Evolutionary conservation across 2,797 vertebrate genomes (phyloP), one percentile per base, ranked within the genome.

Genomic region (Peromyscus attwateri): DNA sequence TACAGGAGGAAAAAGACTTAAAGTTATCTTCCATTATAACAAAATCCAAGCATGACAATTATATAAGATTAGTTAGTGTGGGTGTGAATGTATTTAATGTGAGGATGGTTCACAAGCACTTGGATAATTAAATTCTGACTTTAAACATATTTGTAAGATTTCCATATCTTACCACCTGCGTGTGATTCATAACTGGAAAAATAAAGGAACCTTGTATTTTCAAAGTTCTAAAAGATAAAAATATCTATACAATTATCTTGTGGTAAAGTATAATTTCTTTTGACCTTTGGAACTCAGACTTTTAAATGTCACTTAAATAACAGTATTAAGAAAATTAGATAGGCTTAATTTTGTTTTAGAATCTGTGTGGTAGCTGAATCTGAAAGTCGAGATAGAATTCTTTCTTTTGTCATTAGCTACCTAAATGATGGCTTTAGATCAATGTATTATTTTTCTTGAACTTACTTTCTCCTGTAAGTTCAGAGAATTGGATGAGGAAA

Each of bases 151-250:
- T 96, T 97, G 60, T 60, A 97, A 91, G 81, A 97, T 95, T 97
- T 97, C 73, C 46, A 14, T 96, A 91, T 96, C 95, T 95, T 68
- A 91, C 96, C 91, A 97, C 96, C 95, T 95, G 91, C 60, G 34
- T 89, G 27, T 97, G 93, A 97, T 95, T 97, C 94, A 95, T 94
- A 97, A 95, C 76, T 79, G n/a, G 73, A 94, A 95, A 97, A 91
- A 96, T 93, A 96, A 97, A 95, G 84, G 70, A 77, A 91, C 64
- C 85, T 52, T 94, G 73, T 91, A 92, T 91, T 97, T 96, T 73
- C 79, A 94, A 96, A 95, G 68, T 5, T 49, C n/a, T 89, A 79
- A 93, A 92, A 82, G 62, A 80, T 95, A 94, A 97, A 97, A 95
- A 92, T 95, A 91, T 84, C 83, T 95, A n/a, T 94, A 89, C 6